A percentile compares a stretch with the other conserved stretches of the same genome.
Conservation (phyloP, 2,113 vertebrate species). For the Pseudorasbora parva region DNA sequence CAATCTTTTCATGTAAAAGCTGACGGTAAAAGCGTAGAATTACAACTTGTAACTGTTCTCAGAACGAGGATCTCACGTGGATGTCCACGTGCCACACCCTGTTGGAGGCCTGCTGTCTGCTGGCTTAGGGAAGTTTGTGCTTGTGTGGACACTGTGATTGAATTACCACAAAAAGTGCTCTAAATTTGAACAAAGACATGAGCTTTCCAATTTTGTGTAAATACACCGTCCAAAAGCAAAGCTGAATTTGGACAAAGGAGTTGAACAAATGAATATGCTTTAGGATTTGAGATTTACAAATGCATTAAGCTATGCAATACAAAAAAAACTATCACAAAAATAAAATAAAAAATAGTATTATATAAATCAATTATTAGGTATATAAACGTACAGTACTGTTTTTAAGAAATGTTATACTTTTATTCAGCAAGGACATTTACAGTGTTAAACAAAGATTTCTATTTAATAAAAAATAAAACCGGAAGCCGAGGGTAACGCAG, state of each 20-base stretch:
- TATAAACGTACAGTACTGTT: not conserved
- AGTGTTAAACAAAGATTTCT: no score
- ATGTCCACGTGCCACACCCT: constrained; percentile 17
- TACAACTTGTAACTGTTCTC: constrained; percentile 17
- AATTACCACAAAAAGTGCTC: constrained; percentile 6
- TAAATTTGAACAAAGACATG: not conserved
- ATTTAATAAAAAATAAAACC: no score
- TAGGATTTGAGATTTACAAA: not conserved
- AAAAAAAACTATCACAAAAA: not conserved
- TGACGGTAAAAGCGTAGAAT: constrained; percentile 24
- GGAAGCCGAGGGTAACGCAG: no score
- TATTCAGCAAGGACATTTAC: constrained; percentile 7
- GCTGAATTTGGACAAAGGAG: not conserved
- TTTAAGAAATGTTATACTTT: not conserved
- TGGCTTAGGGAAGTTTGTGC: not conserved
- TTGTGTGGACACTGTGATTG: constrained; percentile 13
- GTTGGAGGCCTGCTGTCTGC: not conserved
- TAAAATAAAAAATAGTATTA: no score
- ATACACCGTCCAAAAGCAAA: constrained; percentile 3
- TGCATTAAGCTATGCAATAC: not conserved
- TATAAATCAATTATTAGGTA: not conserved
- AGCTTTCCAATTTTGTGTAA: not conserved
- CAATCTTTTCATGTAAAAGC: not conserved
- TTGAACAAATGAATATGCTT: not conserved
- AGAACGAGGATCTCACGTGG: constrained; percentile 21